A percentile compares a stretch with the other conserved stretches of the same genome.
Evolutionary conservation across 2,797 vertebrate species (phyloP).

Genomic region (Hoplostethus mediterraneus): DNA sequence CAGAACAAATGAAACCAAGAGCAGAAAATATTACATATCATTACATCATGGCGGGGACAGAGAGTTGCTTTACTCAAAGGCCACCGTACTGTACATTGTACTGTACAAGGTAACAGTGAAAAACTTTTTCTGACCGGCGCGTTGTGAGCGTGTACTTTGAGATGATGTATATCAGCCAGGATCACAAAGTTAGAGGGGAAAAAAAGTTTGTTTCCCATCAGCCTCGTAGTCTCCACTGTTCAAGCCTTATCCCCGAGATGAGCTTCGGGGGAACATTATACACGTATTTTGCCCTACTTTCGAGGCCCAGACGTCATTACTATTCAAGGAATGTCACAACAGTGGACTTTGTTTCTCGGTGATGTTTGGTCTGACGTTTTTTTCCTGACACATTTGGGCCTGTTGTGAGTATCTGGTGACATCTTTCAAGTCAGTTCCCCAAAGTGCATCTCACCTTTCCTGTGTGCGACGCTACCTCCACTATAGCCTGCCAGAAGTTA

Average conservation of each 20-base stretch:
- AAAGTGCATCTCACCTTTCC: conserved; percentile 54
- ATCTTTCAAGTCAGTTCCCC: conserved; percentile 13
- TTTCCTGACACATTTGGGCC: conserved; percentile 32
- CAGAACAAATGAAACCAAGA: background rate
- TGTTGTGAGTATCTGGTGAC: conserved; percentile 58
- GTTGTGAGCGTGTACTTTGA: background rate
- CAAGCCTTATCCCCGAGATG: conserved; percentile 2
- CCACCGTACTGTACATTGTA: background rate
- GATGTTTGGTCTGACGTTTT: conserved; percentile 39
- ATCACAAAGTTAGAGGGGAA: background rate
- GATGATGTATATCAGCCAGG: background rate
- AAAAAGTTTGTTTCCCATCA: background rate
- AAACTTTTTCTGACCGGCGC: background rate
- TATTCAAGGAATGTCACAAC: conserved; percentile 37
- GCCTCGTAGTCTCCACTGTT: conserved; percentile 12
- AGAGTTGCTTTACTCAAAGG: background rate
- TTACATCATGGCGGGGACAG: too few relatives aligned
- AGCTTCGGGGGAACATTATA: conserved; percentile 32
- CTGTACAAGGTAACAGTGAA: too few relatives aligned
- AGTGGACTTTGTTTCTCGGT: conserved; percentile 37
- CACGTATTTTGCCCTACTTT: conserved; percentile 42
- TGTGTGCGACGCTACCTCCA: conserved; percentile 23
- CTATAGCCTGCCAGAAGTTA: conserved; percentile 28
- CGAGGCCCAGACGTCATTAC: conserved; percentile 39
- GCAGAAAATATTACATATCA: too few relatives aligned